Percentiles rank a stretch among this genome's conserved stretches.
These are phyloP conservation scores for Vanacampus margaritifer DNA, from an alignment of 2,113 vertebrate genomes.

Conservation along the genomic window DNA sequence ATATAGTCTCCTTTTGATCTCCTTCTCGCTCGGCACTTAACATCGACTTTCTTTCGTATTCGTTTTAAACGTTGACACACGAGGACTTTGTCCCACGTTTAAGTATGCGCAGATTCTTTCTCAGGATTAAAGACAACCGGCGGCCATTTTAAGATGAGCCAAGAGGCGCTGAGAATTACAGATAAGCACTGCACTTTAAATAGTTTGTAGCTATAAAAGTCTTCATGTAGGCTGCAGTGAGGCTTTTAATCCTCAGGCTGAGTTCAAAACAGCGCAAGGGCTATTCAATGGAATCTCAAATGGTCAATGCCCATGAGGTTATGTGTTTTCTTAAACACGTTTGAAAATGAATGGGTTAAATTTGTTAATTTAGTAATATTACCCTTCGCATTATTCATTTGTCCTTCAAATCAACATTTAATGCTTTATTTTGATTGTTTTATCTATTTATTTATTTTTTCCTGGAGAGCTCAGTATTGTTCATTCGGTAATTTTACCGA, in stretches of 20 bases:
- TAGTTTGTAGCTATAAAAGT: constrained; percentile 41
- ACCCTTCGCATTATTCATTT: not conserved
- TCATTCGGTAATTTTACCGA: no score
- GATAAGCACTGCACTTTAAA: constrained; percentile 38
- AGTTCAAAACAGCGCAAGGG: not conserved
- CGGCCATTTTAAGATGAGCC: constrained; percentile 43
- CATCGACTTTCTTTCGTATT: constrained; percentile 50
- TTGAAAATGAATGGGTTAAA: no score
- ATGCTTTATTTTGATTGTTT: not conserved
- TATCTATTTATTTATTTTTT: no score
- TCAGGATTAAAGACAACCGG: constrained; percentile 49
- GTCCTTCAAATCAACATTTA: not conserved
- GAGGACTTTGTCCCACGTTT: constrained; percentile 51
- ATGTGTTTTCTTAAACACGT: no score
- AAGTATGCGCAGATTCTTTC: constrained; percentile 43
- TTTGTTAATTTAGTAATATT: no score
- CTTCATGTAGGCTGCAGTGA: constrained; percentile 3
- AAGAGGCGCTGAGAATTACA: constrained; percentile 23
- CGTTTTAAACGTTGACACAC: constrained; percentile 35
- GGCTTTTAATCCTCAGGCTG: constrained; percentile 5
- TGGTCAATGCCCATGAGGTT: no score
- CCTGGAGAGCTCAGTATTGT: no score
- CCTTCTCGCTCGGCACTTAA: constrained; percentile 38
- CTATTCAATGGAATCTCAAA: not conserved
- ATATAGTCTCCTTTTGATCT: constrained; percentile 53